Conservation (phyloP, 2,797 vertebrate species). For the Poecilia velifera region DNA sequence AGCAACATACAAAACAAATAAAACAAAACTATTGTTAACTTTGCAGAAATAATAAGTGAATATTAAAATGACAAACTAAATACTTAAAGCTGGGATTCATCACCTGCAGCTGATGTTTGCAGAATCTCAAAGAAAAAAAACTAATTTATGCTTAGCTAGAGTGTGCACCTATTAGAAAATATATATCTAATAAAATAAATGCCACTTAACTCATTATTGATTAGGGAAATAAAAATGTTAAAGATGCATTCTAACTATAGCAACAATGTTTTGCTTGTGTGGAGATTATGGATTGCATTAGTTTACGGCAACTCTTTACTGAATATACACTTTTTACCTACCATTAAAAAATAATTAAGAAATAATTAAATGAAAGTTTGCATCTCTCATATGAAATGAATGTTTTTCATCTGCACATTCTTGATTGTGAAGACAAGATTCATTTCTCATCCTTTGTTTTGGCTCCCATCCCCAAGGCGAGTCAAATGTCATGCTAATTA, state of each 20-base stretch:
- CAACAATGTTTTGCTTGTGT: neutral
- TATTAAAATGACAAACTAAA: too few species aligned
- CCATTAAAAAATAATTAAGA: neutral
- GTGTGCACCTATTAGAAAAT: too few species aligned
- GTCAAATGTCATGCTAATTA: slow-evolving; percentile 45
- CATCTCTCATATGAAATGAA: neutral
- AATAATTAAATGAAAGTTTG: neutral
- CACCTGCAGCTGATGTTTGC: too few species aligned
- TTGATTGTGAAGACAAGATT: neutral
- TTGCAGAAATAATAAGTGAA: too few species aligned
- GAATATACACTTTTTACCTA: neutral
- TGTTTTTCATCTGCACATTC: neutral
- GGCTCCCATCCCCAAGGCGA: slow-evolving; percentile 34
- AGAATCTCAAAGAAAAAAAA: too few species aligned
- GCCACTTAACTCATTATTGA: neutral
- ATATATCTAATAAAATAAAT: too few species aligned
- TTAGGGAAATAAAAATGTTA: neutral
- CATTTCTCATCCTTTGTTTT: neutral
- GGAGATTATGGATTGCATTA: neutral
- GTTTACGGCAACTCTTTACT: neutral
- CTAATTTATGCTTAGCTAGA: too few species aligned
- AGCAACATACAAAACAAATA: too few species aligned
- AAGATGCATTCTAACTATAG: neutral
- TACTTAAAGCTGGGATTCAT: too few species aligned
- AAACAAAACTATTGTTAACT: too few species aligned